Base-by-base conservation (phyloP, 2,797 vertebrate species). In the Danio albolineatus region DNA sequence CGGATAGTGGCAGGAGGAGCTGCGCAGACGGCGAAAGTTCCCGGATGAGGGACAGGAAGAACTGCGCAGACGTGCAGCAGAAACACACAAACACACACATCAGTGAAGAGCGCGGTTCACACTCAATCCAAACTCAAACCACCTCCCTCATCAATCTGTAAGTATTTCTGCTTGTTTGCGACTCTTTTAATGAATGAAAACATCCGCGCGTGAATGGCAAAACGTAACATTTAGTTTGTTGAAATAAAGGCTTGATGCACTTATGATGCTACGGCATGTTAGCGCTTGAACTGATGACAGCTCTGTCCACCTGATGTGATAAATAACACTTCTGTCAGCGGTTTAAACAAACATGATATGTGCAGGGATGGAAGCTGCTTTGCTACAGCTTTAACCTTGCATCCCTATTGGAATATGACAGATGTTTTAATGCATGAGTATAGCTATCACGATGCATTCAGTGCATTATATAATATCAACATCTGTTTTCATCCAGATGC, bases 41-140 rank as follows among this genome's bases (percentile, higher is more conserved):
- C 83, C 83, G 83, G 83, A 84, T 84, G 61, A 13, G 16, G 38
- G 64, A 5, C 70, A 51, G 79, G 83, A 84, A 84, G 75, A 46
- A 28, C 62, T 73, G 64, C 53, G 75, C 69, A 78, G 70, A 65
- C 36, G 49, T 41, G 48, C 54, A 65, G 56, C 43, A 57, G 36
- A 13, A 12, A 21, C 69, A 21, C 61, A 21, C 51, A 60, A 57
- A 59, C 43, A 10, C 56, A 44, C 49, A 73, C 56, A n/a, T n/a
- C 61, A 56, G 57, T 10, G 0, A 8, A 14, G 54, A 48, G 36
- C 60, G 49, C 69, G 51, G 16, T 59, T 64, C 39, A 12, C 19
- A 38, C 44, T 61, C 53, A 19, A 17, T 44, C 59, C 19, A 7
- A 13, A 4, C 36, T 72, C 19, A 28, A 54, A 43, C 8, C 36